phyloP scores from a whole-genome alignment of 2,113 vertebrate genomes.

The Sinosuthora webbiana region DNA sequence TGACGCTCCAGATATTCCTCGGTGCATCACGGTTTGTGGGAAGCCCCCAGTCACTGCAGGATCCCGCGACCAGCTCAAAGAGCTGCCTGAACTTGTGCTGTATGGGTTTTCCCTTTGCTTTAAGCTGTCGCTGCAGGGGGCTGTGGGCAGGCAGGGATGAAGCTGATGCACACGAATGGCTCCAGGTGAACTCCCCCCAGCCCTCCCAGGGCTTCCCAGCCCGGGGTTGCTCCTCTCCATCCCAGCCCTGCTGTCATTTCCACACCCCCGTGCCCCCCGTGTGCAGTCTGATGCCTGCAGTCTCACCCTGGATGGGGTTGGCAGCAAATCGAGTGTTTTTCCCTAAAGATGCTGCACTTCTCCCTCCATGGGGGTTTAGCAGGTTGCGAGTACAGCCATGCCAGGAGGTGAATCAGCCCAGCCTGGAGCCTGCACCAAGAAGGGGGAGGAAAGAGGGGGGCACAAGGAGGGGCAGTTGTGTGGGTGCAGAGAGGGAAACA shows the following conservation, averaged over 20 bases:
- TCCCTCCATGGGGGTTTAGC: background rate
- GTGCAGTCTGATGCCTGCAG: background rate
- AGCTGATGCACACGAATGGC: background rate
- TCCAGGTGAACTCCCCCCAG: background rate
- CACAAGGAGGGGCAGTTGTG: accelerated
- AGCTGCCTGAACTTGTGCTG: background rate
- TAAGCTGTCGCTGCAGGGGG: background rate
- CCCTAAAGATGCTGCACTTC: background rate
- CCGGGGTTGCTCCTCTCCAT: accelerated
- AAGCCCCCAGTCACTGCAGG: background rate
- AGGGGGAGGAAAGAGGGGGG: too few relatives aligned
- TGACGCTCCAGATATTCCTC: background rate
- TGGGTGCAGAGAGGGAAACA: background rate
- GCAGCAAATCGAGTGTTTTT: background rate
- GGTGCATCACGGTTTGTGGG: background rate
- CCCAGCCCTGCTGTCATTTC: background rate
- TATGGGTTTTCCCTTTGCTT: background rate
- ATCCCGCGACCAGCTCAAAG: background rate
- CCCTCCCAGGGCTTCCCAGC: background rate
- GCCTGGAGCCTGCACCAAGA: background rate
- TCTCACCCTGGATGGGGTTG: background rate
- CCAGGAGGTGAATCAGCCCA: slow-evolving; percentile 10
- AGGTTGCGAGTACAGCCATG: background rate
- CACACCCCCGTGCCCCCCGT: accelerated
- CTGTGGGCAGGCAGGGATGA: background rate